Percentiles rank a stretch among this genome's conserved stretches.
Conservation (phyloP, 2,797 vertebrate species). For the Chaetophractus vellerosus region DNA sequence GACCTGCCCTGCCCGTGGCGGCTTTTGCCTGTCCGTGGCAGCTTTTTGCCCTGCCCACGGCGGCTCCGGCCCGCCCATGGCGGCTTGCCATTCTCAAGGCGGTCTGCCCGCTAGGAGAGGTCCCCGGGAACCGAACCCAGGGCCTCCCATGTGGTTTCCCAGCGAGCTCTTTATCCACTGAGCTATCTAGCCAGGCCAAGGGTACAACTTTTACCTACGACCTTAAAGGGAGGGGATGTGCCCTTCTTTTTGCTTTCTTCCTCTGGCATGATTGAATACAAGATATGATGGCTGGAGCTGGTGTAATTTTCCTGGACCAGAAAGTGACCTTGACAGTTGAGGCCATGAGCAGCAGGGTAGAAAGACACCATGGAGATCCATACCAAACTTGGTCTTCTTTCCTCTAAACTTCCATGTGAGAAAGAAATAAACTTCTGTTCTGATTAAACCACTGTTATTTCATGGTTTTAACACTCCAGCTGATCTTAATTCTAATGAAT, state of each 20-base stretch:
- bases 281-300: not conserved
- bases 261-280: not conserved
- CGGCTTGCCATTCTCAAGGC: too few species aligned
- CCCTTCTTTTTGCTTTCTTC: not conserved
- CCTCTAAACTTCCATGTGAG: not conserved
- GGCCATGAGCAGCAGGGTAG: not conserved
- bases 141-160: too few species aligned
- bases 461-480: slow-evolving; percentile 40
- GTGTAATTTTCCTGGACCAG: not conserved
- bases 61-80: too few species aligned
- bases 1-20: too few species aligned
- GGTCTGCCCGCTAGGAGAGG: too few species aligned
- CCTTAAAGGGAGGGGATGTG: not conserved
- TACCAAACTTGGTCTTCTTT: not conserved
- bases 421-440: slow-evolving; percentile 26
- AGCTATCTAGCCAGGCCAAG: too few species aligned
- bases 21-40: too few species aligned
- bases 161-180: too few species aligned
- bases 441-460: not conserved
- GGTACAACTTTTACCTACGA: not conserved
- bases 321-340: not conserved
- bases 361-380: not conserved
- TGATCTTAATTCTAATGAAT: slow-evolving; percentile 56
- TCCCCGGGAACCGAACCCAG: too few species aligned
- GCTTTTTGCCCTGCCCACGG: too few species aligned